Percentiles rank a stretch among this genome's conserved stretches.
These are phyloP conservation scores for Malurus splendens DNA, from an alignment of 2,797 vertebrate species.

Conservation along the genomic window DNA sequence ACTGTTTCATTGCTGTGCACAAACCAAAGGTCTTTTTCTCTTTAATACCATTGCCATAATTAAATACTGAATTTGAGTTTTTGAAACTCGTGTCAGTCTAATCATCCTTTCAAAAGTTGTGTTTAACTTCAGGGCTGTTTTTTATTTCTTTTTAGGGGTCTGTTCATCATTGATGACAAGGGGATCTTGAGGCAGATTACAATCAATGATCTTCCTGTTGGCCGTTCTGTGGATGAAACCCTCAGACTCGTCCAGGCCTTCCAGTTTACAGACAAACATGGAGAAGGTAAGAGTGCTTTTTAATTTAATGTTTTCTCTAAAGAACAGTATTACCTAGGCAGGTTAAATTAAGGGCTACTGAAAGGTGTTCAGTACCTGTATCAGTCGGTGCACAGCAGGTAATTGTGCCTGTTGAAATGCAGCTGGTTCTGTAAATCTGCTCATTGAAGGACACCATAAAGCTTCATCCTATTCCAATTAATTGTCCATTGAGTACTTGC, in stretches of 20 bases:
- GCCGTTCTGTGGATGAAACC: conserved; percentile 92
- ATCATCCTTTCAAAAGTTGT: neutral
- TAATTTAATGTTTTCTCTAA: neutral
- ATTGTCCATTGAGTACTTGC: neutral
- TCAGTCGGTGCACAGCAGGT: neutral
- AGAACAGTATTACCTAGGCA: neutral
- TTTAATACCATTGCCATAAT: neutral
- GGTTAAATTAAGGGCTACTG: neutral
- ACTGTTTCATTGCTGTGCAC: neutral
- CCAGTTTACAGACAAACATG: conserved; percentile 96
- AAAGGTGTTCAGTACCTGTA: neutral
- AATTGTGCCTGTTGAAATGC: neutral
- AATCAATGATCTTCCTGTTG: conserved; percentile 96
- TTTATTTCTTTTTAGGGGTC: conserved; percentile 73
- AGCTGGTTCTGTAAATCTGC: neutral
- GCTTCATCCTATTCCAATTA: neutral
- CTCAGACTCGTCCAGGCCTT: conserved; percentile 95
- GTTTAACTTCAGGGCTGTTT: neutral
- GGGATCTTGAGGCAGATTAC: conserved; percentile 94
- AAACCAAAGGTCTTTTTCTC: neutral
- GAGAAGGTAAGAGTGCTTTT: conserved; percentile 83
- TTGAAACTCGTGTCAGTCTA: neutral
- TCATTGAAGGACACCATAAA: neutral
- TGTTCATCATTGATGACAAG: conserved; percentile 94
- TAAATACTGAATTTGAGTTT: neutral